Evolutionary conservation across 2,797 vertebrate genomes (phyloP).

Genomic region (Aulostomus chinensis): DNA sequence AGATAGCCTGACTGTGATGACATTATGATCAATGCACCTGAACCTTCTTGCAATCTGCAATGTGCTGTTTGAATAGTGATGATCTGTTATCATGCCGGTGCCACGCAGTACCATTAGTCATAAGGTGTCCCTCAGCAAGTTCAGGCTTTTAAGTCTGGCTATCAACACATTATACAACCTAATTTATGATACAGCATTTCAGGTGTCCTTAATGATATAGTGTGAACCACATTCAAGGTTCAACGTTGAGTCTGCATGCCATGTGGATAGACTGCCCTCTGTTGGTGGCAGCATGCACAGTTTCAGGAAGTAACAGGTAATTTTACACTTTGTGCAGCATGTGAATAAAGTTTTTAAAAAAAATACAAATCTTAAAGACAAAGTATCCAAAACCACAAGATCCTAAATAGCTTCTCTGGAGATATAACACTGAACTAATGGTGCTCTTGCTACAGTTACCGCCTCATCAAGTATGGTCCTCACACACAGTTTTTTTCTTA

Average conservation of each 20-base stretch:
- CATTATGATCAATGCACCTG: slow-evolving; percentile 71
- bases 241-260: slow-evolving; percentile 37
- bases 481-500: too few species aligned
- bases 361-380: neutral
- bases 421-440: neutral
- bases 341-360: neutral
- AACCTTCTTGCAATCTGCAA: slow-evolving; percentile 38
- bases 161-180: slow-evolving; percentile 50
- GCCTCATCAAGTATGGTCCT: too few species aligned
- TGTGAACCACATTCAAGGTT: slow-evolving; percentile 49
- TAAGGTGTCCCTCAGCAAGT: slow-evolving; percentile 42
- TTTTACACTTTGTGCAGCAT: neutral
- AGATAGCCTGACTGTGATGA: slow-evolving; percentile 53
- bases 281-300: slow-evolving; percentile 31
- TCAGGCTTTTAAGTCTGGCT: slow-evolving; percentile 44
- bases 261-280: slow-evolving; percentile 69
- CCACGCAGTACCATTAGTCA: slow-evolving; percentile 65
- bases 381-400: neutral
- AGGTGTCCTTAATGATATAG: slow-evolving; percentile 53
- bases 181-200: slow-evolving; percentile 57
- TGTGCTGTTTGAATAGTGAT: slow-evolving; percentile 68
- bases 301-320: neutral
- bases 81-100: slow-evolving; percentile 61
- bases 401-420: too few species aligned
- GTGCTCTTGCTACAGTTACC: too few species aligned